Evolutionary conservation across 2,113 vertebrate species (phyloP).

Genomic region (Hystrix cristata): DNA sequence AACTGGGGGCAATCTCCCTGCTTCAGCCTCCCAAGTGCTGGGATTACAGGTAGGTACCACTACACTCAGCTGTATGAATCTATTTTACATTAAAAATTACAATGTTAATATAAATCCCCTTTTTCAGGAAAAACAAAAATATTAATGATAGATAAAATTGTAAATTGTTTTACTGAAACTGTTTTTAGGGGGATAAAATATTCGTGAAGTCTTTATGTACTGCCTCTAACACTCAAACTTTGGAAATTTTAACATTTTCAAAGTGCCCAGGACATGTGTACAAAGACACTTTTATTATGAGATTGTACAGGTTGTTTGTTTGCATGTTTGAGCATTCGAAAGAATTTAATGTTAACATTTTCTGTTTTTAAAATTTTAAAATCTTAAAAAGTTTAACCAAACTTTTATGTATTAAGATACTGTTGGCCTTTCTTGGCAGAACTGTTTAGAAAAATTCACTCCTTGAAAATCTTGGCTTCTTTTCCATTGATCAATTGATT

Average conservation of each 20-base stretch:
- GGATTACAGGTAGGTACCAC: neutral
- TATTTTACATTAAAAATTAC: conserved; percentile 53
- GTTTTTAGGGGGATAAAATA: neutral
- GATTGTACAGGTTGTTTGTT: conserved; percentile 10
- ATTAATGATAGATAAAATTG: conserved; percentile 50
- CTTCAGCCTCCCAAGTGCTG: neutral
- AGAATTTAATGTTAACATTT: conserved; percentile 53
- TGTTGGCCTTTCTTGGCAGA: conserved; percentile 42
- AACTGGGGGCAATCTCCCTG: neutral
- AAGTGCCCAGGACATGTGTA: neutral
- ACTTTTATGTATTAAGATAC: conserved; percentile 21
- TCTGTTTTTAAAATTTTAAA: conserved; percentile 23
- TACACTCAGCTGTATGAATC: neutral
- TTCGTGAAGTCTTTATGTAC: neutral
- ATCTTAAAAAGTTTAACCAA: conserved; percentile 45
- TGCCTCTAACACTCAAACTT: conserved; percentile 15
- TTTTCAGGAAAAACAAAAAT: conserved; percentile 32
- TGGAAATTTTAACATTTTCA: conserved; percentile 12
- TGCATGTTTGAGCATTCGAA: conserved; percentile 48
- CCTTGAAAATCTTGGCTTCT: conserved; percentile 27
- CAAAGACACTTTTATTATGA: neutral
- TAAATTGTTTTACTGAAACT: conserved; percentile 71
- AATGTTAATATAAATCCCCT: conserved; percentile 12
- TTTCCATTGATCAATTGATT: too few species aligned
- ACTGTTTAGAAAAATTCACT: conserved; percentile 67